A percentile compares a stretch with the other conserved stretches of the same genome.
Evolutionary conservation across 2,113 vertebrate genomes (phyloP).

Genomic region (Pteropus alecto): DNA sequence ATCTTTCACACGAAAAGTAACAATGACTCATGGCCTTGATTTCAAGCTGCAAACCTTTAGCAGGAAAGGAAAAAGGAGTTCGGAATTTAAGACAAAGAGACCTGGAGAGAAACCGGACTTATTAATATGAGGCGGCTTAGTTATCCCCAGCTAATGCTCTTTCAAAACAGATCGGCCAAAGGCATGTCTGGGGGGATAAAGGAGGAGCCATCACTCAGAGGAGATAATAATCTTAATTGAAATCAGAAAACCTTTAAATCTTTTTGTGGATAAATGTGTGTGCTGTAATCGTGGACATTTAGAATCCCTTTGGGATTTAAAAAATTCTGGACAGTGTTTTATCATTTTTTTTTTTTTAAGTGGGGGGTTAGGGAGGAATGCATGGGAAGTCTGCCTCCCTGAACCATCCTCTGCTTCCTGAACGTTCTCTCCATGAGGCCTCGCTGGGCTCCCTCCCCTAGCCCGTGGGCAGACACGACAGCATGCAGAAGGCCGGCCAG

Average conservation of each 20-base stretch:
- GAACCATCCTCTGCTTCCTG: neutral
- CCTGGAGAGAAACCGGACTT: neutral
- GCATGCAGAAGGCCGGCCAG: neutral
- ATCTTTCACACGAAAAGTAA: constrained; percentile 7
- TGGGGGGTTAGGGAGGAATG: neutral
- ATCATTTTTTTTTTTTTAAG: neutral
- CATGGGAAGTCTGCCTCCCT: neutral
- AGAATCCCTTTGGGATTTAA: constrained; percentile 48
- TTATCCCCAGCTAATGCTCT: constrained; percentile 59
- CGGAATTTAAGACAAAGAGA: constrained; percentile 43
- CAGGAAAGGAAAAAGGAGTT: neutral
- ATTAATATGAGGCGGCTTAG: constrained; percentile 23
- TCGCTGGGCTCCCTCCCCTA: neutral
- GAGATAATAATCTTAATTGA: constrained; percentile 83
- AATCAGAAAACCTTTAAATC: constrained; percentile 80
- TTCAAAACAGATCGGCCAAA: constrained; percentile 67
- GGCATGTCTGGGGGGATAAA: constrained; percentile 62
- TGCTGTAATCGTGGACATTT: constrained; percentile 62
- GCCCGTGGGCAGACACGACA: neutral
- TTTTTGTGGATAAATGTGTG: constrained; percentile 70
- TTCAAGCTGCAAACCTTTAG: neutral
- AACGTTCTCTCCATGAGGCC: neutral
- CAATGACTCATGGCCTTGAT: constrained; percentile 36
- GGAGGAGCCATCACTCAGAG: constrained; percentile 69
- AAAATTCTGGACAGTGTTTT: constrained; percentile 28